phyloP scores from a whole-genome alignment of 2,888 invertebrate genomes.

The Melieria crassipennis region DNA sequence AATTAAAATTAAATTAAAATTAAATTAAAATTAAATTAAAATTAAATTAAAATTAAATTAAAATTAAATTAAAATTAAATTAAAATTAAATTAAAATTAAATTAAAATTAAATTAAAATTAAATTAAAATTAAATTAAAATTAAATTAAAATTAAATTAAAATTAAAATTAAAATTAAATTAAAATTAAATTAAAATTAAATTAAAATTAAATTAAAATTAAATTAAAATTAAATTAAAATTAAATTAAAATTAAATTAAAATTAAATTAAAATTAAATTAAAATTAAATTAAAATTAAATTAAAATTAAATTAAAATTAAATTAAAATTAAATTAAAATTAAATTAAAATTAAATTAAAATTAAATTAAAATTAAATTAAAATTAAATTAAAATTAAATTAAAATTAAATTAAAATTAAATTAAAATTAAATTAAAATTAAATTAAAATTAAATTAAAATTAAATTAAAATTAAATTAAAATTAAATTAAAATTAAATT shows the following conservation, averaged over 20 bases:
- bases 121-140: constrained; percentile 20
- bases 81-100: background rate
- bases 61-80: too few relatives aligned
- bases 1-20: too few relatives aligned
- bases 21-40: too few relatives aligned
- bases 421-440: constrained; percentile 3
- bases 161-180: constrained; percentile 11
- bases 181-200: constrained; percentile 8
- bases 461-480: constrained; percentile 8
- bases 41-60: too few relatives aligned
- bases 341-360: constrained; percentile 3
- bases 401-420: constrained; percentile 1
- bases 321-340: background rate
- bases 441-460: background rate
- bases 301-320: background rate
- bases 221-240: constrained; percentile 17
- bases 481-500: background rate
- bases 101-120: constrained; percentile 25
- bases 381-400: constrained; percentile 13
- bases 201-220: constrained; percentile 11
- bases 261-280: constrained; percentile 25
- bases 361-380: constrained; percentile 4
- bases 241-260: constrained; percentile 12
- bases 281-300: constrained; percentile 16
- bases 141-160: constrained; percentile 18